Evolutionary conservation across 2,113 vertebrate genomes (phyloP).

Genomic region (Carassius carassius): DNA sequence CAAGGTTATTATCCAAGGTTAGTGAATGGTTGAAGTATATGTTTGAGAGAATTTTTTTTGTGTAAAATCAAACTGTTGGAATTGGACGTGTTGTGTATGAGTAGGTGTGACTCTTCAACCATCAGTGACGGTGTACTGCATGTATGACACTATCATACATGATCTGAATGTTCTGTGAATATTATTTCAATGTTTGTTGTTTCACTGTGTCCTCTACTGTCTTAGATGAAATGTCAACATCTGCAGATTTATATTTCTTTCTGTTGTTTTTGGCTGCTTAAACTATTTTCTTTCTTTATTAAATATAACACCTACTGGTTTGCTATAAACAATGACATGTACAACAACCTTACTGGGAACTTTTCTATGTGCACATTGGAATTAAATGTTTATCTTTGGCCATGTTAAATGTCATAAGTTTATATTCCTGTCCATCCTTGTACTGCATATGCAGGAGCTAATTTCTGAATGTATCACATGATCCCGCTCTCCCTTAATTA

Average conservation of each 20-base stretch:
- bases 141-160: conserved; percentile 51
- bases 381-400: background rate
- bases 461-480: conserved; percentile 10
- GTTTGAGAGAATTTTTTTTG: background rate
- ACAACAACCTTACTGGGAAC: conserved; percentile 1
- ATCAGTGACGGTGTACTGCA: conserved; percentile 18
- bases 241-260: background rate
- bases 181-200: conserved; percentile 27
- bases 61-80: background rate
- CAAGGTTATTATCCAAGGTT: background rate
- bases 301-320: background rate
- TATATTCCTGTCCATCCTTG: background rate
- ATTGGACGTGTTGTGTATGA: conserved; percentile 16
- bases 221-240: background rate
- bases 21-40: background rate
- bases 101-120: conserved; percentile 16
- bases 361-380: background rate
- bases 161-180: conserved; percentile 16
- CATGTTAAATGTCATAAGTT: background rate
- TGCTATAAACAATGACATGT: background rate
- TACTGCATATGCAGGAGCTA: background rate
- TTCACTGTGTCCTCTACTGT: background rate
- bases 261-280: conserved; percentile 5
- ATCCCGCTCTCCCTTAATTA: background rate
- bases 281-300: background rate